Evolutionary conservation across 2,113 vertebrate species (phyloP).

Genomic region (Anoura caudifer): DNA sequence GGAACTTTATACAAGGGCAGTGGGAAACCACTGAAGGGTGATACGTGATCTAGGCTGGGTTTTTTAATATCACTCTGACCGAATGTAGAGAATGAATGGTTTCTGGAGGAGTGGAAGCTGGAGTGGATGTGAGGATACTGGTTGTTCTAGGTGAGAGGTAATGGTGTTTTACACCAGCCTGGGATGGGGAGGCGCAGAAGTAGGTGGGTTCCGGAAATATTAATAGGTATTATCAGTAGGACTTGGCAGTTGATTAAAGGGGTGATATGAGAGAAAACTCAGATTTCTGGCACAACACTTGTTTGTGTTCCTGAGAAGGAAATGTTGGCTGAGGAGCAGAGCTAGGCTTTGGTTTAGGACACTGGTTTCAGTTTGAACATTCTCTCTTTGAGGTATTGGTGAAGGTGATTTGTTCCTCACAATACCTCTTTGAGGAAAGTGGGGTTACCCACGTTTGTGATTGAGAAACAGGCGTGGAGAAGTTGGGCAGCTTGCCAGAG

Average conservation of each 20-base stretch:
- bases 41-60: not conserved
- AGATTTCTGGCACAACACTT: not conserved
- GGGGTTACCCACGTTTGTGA: not conserved
- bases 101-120: not conserved
- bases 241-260: not conserved
- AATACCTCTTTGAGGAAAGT: not conserved
- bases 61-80: too few species aligned
- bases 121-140: not conserved
- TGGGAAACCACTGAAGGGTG: not conserved
- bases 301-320: not conserved
- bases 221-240: not conserved
- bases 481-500: not conserved
- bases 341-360: not conserved
- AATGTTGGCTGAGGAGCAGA: not conserved
- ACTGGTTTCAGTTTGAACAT: not conserved
- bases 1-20: not conserved
- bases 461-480: not conserved
- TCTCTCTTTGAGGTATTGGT: not conserved
- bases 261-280: not conserved
- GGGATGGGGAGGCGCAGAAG: not conserved
- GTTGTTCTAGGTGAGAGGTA: not conserved
- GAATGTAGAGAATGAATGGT: not conserved
- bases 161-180: not conserved
- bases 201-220: not conserved
- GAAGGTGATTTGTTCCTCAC: not conserved